These are phyloP conservation scores for Gymnosoma rotundatum DNA, from an alignment of 2,888 invertebrate genomes.

Conservation along the genomic window DNA sequence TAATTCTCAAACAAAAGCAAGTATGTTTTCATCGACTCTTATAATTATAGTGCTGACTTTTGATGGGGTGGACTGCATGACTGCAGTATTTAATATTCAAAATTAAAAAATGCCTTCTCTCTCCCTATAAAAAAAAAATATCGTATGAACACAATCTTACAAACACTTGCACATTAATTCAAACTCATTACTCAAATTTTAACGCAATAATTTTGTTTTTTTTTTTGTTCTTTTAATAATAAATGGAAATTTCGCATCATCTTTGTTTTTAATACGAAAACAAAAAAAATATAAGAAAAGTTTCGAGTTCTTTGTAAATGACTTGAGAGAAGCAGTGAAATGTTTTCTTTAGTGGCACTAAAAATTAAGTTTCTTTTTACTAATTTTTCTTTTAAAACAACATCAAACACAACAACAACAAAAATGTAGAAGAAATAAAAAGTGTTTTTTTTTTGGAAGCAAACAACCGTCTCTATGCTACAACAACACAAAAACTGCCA, in stretches of 20 bases:
- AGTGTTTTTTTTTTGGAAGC: conserved; percentile 30
- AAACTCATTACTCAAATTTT: conserved; percentile 68
- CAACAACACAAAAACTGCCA: conserved; percentile 20
- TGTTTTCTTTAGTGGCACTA: conserved; percentile 61
- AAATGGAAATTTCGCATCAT: conserved; percentile 65
- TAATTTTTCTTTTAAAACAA: conserved; percentile 44
- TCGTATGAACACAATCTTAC: too few species aligned
- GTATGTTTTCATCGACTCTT: too few species aligned
- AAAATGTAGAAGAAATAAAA: conserved; percentile 19
- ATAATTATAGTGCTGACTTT: conserved; percentile 22
- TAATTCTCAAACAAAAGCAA: too few species aligned
- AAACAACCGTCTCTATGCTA: conserved; percentile 10
- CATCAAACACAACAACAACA: conserved; percentile 30
- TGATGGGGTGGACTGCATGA: background rate
- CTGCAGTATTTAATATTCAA: conserved; percentile 11
- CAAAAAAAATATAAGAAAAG: conserved; percentile 20
- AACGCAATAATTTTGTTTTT: conserved; percentile 49
- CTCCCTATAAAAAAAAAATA: too few species aligned
- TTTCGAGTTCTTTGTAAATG: conserved; percentile 70
- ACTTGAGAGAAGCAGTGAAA: conserved; percentile 64
- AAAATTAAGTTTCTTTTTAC: conserved; percentile 59
- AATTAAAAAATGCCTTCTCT: conserved; percentile 14
- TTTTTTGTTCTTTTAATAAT: conserved; percentile 47
- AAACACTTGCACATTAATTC: conserved; percentile 26
- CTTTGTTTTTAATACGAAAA: background rate